Percentiles rank a stretch among this genome's conserved stretches.
Evolutionary conservation across 2,888 invertebrate genomes (phyloP).

Genomic region (Drosophila paucipuncta): DNA sequence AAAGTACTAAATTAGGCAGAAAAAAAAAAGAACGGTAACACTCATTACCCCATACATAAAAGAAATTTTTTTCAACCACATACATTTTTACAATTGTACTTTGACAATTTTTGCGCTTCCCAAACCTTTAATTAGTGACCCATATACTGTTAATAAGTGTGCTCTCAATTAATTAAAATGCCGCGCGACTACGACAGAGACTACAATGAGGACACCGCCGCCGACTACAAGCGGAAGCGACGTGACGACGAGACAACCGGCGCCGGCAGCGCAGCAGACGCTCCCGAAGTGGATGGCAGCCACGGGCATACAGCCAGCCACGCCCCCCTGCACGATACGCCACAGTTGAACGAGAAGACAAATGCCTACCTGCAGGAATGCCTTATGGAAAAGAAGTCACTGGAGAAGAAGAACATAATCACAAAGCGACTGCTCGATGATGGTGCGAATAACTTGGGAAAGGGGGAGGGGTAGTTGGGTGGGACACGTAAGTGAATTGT

Average conservation of each 20-base stretch:
- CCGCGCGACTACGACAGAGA: constrained; percentile 84
- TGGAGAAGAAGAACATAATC: constrained; percentile 89
- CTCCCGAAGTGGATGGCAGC: constrained; percentile 70
- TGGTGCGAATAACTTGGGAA: constrained; percentile 85
- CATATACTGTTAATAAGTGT: constrained; percentile 8
- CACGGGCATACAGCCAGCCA: constrained; percentile 69
- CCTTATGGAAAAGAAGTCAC: constrained; percentile 89
- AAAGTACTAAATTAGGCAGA: constrained; percentile 6
- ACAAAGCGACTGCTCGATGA: constrained; percentile 90
- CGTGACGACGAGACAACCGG: constrained; percentile 81
- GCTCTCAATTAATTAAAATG: constrained; percentile 62
- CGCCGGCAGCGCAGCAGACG: constrained; percentile 62
- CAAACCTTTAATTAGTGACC: constrained; percentile 13
- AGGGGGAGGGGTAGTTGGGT: background rate
- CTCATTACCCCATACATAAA: constrained; percentile 59
- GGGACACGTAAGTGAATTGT: constrained; percentile 14
- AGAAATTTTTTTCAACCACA: constrained; percentile 53
- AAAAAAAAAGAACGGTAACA: constrained; percentile 17
- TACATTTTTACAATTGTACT: constrained; percentile 41
- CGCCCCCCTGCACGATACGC: constrained; percentile 77
- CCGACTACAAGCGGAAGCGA: constrained; percentile 83
- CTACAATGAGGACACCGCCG: constrained; percentile 83
- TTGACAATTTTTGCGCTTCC: constrained; percentile 30
- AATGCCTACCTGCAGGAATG: constrained; percentile 91
- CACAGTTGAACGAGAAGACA: constrained; percentile 89